phyloP scores from a whole-genome alignment of 37 sponge, comb jelly and placozoan species.

The Petrosia ficiformis region DNA sequence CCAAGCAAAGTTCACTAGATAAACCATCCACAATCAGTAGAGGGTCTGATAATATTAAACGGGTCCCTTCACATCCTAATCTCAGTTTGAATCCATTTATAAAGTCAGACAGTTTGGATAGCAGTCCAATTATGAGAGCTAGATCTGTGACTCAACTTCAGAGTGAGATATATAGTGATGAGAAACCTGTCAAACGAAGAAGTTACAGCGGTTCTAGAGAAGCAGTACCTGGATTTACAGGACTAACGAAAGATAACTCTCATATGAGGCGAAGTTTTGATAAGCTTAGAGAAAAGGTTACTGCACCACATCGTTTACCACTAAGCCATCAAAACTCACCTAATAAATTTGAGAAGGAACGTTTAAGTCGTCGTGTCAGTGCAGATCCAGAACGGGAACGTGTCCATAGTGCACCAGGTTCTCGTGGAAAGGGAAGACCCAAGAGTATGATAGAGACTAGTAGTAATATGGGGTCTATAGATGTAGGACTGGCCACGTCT shows the following conservation, averaged over 20 bases:
- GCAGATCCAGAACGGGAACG: constrained; percentile 2
- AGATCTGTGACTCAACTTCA: not conserved
- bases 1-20: not conserved
- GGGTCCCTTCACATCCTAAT: constrained; percentile 8
- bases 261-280: not conserved
- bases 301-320: constrained; percentile 32
- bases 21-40: not conserved
- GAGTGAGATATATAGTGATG: not conserved
- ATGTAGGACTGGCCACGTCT: not conserved
- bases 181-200: not conserved
- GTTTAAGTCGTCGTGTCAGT: not conserved
- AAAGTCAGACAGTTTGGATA: too few species aligned
- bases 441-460: constrained; percentile 14
- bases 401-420: not conserved
- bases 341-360: not conserved
- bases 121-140: constrained; percentile 2
- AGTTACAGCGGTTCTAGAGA: constrained; percentile 3
- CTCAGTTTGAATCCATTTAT: not conserved
- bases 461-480: not conserved
- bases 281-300: not conserved
- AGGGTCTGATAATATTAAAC: not conserved
- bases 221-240: not conserved
- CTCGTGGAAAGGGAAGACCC: constrained; percentile 8
- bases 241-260: not conserved
- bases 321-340: constrained; percentile 29